These are phyloP conservation scores for Macrosteles quadrilineatus DNA, from an alignment of 1,140 invertebrate genomes.

Conservation along the genomic window DNA sequence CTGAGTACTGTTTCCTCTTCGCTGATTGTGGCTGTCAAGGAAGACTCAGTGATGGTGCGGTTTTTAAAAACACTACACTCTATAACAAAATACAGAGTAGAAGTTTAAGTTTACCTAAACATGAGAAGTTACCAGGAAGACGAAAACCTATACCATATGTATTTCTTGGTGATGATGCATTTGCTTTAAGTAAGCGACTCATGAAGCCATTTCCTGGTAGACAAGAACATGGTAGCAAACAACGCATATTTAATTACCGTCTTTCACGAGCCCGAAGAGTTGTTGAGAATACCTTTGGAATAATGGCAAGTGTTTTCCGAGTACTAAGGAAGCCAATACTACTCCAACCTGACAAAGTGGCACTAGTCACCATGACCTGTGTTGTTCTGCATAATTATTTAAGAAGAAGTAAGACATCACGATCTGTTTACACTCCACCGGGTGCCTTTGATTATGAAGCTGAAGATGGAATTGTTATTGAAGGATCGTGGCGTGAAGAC, in stretches of 20 bases:
- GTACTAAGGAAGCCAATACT: constrained; percentile 42
- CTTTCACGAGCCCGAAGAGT: constrained; percentile 43
- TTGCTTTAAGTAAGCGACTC: constrained; percentile 45
- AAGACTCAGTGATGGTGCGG: constrained; percentile 47
- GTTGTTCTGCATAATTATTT: too few species aligned
- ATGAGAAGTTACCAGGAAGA: background rate
- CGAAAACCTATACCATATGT: constrained; percentile 34
- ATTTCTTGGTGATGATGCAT: constrained; percentile 51
- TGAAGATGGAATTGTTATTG: too few species aligned
- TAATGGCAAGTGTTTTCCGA: constrained; percentile 48
- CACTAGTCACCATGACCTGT: too few species aligned
- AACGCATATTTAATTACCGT: constrained; percentile 54
- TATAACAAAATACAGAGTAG: constrained; percentile 37
- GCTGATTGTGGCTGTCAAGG: constrained; percentile 35
- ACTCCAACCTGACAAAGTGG: too few species aligned
- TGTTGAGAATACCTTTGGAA: constrained; percentile 48
- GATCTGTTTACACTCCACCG: too few species aligned
- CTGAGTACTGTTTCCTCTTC: constrained; percentile 37
- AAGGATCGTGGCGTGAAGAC: too few species aligned
- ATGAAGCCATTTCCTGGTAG: constrained; percentile 39
- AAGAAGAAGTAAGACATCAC: too few species aligned
- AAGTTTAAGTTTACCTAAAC: constrained; percentile 33
- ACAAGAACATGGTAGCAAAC: constrained; percentile 34
- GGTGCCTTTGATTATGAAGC: too few species aligned
- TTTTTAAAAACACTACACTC: constrained; percentile 45